Evolutionary conservation across 2,797 vertebrate species (phyloP).

Genomic region (Artibeus jamaicensis): DNA sequence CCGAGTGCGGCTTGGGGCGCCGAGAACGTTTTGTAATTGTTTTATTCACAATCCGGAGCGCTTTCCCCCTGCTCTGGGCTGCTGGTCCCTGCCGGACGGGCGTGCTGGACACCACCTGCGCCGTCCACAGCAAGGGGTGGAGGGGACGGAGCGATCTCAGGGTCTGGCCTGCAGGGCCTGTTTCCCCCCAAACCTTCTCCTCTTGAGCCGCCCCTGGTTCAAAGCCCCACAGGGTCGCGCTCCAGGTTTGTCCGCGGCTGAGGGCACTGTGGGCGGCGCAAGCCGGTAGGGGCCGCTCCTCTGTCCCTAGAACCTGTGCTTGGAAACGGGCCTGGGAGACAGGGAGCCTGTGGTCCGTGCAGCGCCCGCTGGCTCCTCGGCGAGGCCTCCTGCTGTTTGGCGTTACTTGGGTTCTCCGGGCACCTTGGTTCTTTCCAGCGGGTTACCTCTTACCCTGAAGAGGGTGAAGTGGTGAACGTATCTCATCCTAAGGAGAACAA

Average conservation of each 20-base stretch:
- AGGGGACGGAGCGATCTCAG: too few relatives aligned
- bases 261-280: background rate
- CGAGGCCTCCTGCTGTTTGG: background rate
- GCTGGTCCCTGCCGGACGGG: background rate
- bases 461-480: accelerated
- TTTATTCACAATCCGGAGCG: background rate
- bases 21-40: background rate
- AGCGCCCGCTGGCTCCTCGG: accelerated
- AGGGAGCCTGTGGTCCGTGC: accelerated
- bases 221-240: accelerated
- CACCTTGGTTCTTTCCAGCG: background rate
- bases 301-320: background rate
- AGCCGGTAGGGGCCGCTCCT: background rate
- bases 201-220: accelerated
- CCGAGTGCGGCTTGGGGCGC: background rate
- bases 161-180: accelerated
- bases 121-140: too few relatives aligned
- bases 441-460: too few relatives aligned
- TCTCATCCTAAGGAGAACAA: too few relatives aligned
- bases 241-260: accelerated
- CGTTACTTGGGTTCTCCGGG: accelerated
- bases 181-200: background rate
- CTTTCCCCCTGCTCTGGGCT: accelerated
- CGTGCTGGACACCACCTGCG: too few relatives aligned
- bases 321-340: background rate